These are phyloP conservation scores for Scarus forsteni DNA, from an alignment of 2,797 vertebrate genomes.

Conservation along the genomic window DNA sequence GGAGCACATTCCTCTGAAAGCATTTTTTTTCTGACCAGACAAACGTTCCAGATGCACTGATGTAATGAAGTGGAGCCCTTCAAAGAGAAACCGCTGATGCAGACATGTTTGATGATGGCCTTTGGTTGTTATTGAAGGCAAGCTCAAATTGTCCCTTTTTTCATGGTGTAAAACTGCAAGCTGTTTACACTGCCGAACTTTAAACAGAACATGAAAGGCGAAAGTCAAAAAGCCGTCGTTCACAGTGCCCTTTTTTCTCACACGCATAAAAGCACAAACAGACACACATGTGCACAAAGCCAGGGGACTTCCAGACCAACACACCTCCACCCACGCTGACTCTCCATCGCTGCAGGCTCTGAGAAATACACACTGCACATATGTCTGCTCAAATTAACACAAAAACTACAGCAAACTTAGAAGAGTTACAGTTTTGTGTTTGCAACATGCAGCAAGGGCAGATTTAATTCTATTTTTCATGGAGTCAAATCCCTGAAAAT, in stretches of 20 bases:
- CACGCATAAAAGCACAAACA: conserved; percentile 18
- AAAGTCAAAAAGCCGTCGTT: conserved; percentile 40
- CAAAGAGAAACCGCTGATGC: conserved; percentile 51
- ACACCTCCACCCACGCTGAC: conserved; percentile 71
- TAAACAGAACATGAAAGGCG: conserved; percentile 56
- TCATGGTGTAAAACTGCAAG: conserved; percentile 30
- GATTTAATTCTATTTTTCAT: too few species aligned
- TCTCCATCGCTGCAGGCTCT: conserved; percentile 38
- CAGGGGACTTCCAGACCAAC: conserved; percentile 77
- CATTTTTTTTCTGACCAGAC: conserved; percentile 62
- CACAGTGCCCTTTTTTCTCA: conserved; percentile 33
- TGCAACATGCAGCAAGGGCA: too few species aligned
- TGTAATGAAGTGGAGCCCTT: conserved; percentile 54
- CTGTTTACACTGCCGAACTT: conserved; percentile 51
- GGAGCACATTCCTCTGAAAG: conserved; percentile 44
- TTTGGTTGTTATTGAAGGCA: conserved; percentile 50
- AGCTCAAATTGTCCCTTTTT: conserved; percentile 40
- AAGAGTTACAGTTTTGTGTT: too few species aligned
- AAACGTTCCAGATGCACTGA: conserved; percentile 56
- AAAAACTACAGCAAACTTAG: too few species aligned
- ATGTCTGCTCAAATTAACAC: conserved; percentile 46
- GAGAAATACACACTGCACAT: conserved; percentile 60
- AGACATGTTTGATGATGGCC: conserved; percentile 54
- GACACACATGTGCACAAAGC: conserved; percentile 19
- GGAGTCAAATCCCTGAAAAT: too few species aligned